Percentiles rank a stretch among this genome's conserved stretches.
Evolutionary conservation across 2,113 vertebrate species (phyloP).

Genomic region (Vulpes lagopus): DNA sequence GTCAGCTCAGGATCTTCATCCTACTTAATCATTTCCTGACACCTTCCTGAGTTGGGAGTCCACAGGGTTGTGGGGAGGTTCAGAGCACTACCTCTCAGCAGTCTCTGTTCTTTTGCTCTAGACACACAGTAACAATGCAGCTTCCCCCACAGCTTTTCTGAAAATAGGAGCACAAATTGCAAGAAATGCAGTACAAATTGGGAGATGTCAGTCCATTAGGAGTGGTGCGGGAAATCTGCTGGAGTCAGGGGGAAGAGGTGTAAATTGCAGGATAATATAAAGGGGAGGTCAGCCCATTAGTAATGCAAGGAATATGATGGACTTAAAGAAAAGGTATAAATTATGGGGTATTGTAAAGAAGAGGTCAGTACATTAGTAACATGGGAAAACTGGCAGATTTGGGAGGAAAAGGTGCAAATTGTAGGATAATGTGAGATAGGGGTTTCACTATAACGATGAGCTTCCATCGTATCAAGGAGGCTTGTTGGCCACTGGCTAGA

Average conservation of each 20-base stretch:
- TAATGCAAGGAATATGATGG: slow-evolving; percentile 27
- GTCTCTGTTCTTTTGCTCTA: neutral
- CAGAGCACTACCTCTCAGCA: neutral
- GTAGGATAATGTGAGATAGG: neutral
- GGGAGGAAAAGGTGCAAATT: slow-evolving; percentile 40
- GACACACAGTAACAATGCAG: neutral
- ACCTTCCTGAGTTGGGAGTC: neutral
- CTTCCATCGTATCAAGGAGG: neutral
- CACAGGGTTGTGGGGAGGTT: neutral
- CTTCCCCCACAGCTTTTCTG: neutral
- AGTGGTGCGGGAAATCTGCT: neutral
- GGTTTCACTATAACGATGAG: neutral
- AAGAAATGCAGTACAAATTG: slow-evolving; percentile 34
- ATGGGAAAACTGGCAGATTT: slow-evolving; percentile 42
- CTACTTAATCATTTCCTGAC: neutral
- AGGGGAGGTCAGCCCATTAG: slow-evolving; percentile 22
- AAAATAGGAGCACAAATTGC: slow-evolving; percentile 41
- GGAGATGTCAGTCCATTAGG: slow-evolving; percentile 60
- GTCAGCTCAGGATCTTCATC: neutral
- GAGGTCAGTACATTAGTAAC: slow-evolving; percentile 75
- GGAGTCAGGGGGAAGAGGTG: slow-evolving; percentile 32
- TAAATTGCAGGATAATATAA: slow-evolving; percentile 59
- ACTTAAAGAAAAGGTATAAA: slow-evolving; percentile 20
- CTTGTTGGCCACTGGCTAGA: neutral
- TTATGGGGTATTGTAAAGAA: slow-evolving; percentile 7